A percentile compares a stretch with the other conserved stretches of the same genome.
These are phyloP conservation scores for Anthoscopus minutus DNA, from an alignment of 2,113 vertebrate genomes.

Conservation along the genomic window DNA sequence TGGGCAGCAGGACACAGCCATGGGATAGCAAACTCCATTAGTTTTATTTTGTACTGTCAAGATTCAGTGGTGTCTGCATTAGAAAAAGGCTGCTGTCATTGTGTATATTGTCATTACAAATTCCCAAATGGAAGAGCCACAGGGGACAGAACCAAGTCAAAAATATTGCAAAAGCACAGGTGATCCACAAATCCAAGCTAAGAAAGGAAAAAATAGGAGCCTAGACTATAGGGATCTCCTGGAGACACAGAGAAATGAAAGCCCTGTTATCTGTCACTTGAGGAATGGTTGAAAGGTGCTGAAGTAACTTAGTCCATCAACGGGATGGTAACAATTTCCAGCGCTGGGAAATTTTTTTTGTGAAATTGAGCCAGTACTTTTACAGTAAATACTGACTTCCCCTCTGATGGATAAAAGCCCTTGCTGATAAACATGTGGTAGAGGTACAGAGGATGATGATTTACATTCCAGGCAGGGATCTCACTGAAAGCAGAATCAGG, in stretches of 20 bases:
- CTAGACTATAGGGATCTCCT: not conserved
- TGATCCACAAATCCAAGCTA: not conserved
- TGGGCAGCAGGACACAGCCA: not conserved
- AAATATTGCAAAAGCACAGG: not conserved
- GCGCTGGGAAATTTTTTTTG: not conserved
- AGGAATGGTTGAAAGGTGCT: not conserved
- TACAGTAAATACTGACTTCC: not conserved
- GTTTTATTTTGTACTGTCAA: not conserved
- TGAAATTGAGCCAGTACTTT: not conserved
- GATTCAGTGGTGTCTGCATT: not conserved
- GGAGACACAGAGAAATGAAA: not conserved
- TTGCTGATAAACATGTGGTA: not conserved
- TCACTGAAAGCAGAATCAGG: not conserved
- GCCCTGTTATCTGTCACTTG: not conserved
- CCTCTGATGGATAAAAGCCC: not conserved
- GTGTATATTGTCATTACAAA: not conserved
- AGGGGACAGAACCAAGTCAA: not conserved
- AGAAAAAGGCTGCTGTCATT: not conserved
- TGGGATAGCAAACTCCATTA: not conserved
- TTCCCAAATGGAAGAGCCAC: not conserved
- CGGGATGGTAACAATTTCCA: not conserved
- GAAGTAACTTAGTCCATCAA: not conserved
- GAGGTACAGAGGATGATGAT: not conserved
- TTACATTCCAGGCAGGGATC: not conserved
- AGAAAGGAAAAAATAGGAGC: not conserved